phyloP scores from a whole-genome alignment of 2,113 vertebrate species.

The zebrafish (Danio rerio) region DNA sequence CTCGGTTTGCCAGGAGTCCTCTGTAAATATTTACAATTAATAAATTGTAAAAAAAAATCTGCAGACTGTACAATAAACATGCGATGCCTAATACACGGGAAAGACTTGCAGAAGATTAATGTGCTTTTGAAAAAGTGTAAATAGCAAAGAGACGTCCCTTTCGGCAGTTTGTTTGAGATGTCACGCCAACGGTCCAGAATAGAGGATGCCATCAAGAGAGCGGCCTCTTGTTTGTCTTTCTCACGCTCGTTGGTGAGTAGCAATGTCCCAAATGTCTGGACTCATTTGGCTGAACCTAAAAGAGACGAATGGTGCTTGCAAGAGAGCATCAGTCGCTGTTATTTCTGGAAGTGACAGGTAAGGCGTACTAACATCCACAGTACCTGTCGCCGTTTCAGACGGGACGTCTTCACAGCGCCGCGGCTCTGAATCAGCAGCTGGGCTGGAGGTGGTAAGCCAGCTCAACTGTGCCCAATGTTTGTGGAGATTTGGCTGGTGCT shows the following conservation, averaged over 20 bases:
- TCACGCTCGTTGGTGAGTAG: conserved; percentile 41
- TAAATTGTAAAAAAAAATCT: conserved; percentile 35
- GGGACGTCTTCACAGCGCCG: conserved; percentile 3
- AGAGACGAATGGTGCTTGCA: not conserved
- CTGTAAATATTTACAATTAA: conserved; percentile 56
- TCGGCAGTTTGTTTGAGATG: conserved; percentile 41
- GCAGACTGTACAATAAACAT: conserved; percentile 13
- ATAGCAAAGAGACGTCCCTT: conserved; percentile 35
- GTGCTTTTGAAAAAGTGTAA: conserved; percentile 35
- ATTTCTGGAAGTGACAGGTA: conserved; percentile 18
- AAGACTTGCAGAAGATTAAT: conserved; percentile 23
- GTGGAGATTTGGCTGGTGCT: conserved; percentile 57
- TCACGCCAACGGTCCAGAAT: conserved; percentile 34
- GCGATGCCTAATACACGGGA: conserved; percentile 12
- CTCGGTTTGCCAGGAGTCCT: conserved; percentile 48
- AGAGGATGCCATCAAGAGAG: conserved; percentile 40
- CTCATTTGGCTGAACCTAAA: conserved; percentile 41
- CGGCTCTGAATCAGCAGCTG: conserved; percentile 34
- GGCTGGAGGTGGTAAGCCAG: conserved; percentile 49
- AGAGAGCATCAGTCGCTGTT: not conserved
- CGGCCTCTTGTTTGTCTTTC: conserved; percentile 55
- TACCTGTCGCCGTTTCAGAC: conserved; percentile 11
- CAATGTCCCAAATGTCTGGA: conserved; percentile 38
- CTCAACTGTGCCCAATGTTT: conserved; percentile 46
- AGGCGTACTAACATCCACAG: not conserved